These are phyloP conservation scores for Eucera pruinosa DNA, from an alignment of 2,888 invertebrate genomes.

Conservation along the genomic window DNA sequence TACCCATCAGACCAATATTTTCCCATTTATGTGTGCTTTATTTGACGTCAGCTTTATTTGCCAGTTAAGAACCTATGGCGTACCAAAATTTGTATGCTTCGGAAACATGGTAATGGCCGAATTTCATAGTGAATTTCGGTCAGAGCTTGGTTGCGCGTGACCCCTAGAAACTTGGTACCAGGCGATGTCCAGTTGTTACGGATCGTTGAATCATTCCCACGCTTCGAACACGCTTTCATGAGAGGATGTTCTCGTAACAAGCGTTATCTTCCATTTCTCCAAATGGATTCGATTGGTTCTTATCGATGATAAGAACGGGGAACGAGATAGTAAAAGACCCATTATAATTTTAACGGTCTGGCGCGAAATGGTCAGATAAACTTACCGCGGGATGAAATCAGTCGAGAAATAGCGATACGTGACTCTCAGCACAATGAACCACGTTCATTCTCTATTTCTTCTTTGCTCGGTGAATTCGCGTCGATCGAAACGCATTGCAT, in stretches of 20 bases:
- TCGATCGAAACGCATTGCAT: conserved; percentile 49
- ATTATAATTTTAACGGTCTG: conserved; percentile 39
- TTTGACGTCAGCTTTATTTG: conserved; percentile 50
- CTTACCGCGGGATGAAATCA: conserved; percentile 44
- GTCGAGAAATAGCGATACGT: conserved; percentile 41
- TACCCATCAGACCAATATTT: too few relatives aligned
- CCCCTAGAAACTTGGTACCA: background rate
- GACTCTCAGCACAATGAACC: conserved; percentile 64
- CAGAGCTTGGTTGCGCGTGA: background rate
- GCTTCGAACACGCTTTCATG: background rate
- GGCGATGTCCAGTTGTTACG: conserved; percentile 9
- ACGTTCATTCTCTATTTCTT: conserved; percentile 51
- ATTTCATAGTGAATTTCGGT: conserved; percentile 10
- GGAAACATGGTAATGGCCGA: too few relatives aligned
- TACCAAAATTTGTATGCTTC: too few relatives aligned
- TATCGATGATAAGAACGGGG: background rate
- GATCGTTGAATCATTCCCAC: conserved; percentile 5
- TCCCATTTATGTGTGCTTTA: conserved; percentile 28
- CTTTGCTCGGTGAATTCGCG: conserved; percentile 51
- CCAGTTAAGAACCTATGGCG: conserved; percentile 49
- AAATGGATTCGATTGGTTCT: conserved; percentile 1
- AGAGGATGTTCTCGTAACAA: background rate
- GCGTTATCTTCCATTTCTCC: background rate
- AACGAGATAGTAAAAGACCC: conserved; percentile 23
- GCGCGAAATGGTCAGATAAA: conserved; percentile 49